Conservation (phyloP, 2,113 vertebrate genomes). For the Boulengerochromis microlepis region DNA sequence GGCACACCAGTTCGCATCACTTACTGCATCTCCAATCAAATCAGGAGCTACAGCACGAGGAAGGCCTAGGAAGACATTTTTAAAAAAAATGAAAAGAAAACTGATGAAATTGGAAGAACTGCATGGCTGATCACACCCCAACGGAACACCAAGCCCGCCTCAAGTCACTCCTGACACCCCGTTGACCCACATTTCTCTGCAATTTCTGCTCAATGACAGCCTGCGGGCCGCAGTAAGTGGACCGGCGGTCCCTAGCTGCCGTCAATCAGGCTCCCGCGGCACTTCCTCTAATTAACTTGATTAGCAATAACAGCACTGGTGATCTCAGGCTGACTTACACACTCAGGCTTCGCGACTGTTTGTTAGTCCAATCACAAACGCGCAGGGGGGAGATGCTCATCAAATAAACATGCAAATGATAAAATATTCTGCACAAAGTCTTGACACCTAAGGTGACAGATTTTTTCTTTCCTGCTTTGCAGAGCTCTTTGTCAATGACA, state of each 20-base stretch:
- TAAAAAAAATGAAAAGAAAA: background rate
- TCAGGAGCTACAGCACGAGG: background rate
- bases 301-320: constrained; percentile 44
- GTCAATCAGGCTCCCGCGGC: constrained; percentile 37
- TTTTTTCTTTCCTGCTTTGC: constrained; percentile 20
- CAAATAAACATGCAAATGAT: constrained; percentile 70
- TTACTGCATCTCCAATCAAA: background rate
- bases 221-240: constrained; percentile 22
- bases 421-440: constrained; percentile 47
- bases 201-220: constrained; percentile 26
- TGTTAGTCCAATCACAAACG: constrained; percentile 50
- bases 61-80: background rate
- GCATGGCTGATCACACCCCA: background rate
- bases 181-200: constrained; percentile 40
- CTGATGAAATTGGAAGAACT: background rate
- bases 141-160: background rate
- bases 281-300: constrained; percentile 62
- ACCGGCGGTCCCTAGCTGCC: constrained; percentile 35
- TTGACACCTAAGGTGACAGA: constrained; percentile 55
- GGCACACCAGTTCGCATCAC: background rate
- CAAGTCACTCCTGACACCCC: constrained; percentile 12
- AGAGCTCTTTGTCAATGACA: constrained; percentile 60
- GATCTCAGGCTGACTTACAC: constrained; percentile 21
- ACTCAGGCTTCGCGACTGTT: constrained; percentile 9
- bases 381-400: constrained; percentile 37